Evolutionary conservation across 2,888 invertebrate species (phyloP), one percentile per base, ranked within the genome.

Genomic region (Caenorhabditis panamensis): DNA sequence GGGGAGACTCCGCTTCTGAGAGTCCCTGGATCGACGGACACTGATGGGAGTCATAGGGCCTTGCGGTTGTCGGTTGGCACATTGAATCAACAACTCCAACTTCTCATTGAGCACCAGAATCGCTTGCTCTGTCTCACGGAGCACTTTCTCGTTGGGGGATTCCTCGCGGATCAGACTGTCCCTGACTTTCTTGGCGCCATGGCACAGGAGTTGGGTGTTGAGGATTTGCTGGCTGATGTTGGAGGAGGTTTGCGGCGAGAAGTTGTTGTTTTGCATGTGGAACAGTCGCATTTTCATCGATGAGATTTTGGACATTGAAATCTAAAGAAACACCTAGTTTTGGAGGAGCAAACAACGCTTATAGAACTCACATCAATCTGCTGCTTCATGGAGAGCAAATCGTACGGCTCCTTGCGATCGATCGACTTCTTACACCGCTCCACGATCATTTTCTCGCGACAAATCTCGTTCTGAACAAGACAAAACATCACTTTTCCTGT

Each of bases 331-430:
- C 18, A 11, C 8, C 20, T 3, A n/a, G 37, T 37, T 22, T 9
- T 51, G 20, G 20, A 22, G n/a, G 20, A 6, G 1, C 18, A 31
- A 13, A 8, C 26, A 62, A 64, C n/a, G n/a, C n/a, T n/a, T n/a
- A n/a, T n/a, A n/a, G n/a, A n/a, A 72, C 58, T 41, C 37, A 79
- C 79, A 26, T 76, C 53, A 51, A 80, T 76, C 54, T 80, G 76
- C 26, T 69, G 61, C 26, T 67, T 71, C 75, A 80, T 71, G 8
- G 61, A 61, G 2, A 28, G 37, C 53, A 71, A 54, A 61, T 80
- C 76, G 37, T 80, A 80, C 16, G 80, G 80, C 49, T 80, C 80
- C 20, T 71, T 71, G 11, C 20, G 56, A 24, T 71, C 66, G 24
- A 80, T 76, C 9, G 76, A 76, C 41, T 54, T 53, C 22, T 71